Conservation (phyloP, 2,797 vertebrate genomes). For the Sciurus vulgaris region DNA sequence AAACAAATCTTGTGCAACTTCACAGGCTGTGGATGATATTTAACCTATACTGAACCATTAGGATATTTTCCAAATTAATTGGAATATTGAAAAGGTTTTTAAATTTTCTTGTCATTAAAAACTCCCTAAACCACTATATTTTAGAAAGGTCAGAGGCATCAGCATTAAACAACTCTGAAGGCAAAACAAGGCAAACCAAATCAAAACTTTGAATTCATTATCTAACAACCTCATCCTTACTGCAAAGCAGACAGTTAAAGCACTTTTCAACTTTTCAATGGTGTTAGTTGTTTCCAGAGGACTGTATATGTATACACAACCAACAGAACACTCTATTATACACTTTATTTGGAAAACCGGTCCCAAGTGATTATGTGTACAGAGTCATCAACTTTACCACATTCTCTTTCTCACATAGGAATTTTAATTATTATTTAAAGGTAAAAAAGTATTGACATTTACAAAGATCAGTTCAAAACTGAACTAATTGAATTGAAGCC, state of each 20-base stretch:
- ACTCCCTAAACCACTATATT: background rate
- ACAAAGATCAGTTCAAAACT: background rate
- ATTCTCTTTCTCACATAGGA: background rate
- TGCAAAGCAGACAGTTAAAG: background rate
- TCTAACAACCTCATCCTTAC: background rate
- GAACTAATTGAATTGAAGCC: background rate
- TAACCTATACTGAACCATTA: background rate
- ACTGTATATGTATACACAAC: background rate
- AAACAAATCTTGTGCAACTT: background rate
- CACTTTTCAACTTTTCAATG: background rate
- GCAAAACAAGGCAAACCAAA: background rate
- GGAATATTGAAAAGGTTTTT: background rate
- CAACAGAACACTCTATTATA: rapidly evolving
- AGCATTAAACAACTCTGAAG: background rate
- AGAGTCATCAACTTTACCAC: background rate
- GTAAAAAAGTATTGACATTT: background rate
- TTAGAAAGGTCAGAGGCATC: background rate
- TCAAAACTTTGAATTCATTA: background rate
- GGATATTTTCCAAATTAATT: background rate
- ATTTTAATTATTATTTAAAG: background rate
- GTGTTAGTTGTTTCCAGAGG: background rate
- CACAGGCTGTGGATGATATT: background rate
- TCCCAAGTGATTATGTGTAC: background rate
- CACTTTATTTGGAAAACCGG: background rate
- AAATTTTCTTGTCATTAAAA: background rate